Percentiles rank a stretch among this genome's conserved stretches.
Conservation (phyloP, 2,888 invertebrate genomes). For the Dexiosoma caninum region DNA sequence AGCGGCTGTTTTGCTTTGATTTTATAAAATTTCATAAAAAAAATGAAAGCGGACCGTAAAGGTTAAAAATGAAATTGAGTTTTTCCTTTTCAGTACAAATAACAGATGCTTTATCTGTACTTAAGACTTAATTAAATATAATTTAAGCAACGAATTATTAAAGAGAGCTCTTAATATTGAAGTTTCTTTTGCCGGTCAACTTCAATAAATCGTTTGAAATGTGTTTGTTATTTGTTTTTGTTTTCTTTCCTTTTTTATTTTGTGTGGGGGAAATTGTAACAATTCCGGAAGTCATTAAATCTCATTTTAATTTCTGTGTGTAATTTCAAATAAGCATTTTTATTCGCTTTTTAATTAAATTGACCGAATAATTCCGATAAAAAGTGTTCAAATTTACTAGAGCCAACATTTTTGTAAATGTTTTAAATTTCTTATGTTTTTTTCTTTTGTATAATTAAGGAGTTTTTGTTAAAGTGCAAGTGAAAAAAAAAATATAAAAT, state of each 20-base stretch:
- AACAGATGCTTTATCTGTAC: conserved; percentile 10
- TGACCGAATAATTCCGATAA: background rate
- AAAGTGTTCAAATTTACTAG: too few species aligned
- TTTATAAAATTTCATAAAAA: background rate
- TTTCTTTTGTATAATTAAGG: too few species aligned
- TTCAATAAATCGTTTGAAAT: conserved; percentile 4
- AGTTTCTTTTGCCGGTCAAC: conserved; percentile 10
- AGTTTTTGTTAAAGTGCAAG: too few species aligned
- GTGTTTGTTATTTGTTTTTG: background rate
- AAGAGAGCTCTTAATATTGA: conserved; percentile 1
- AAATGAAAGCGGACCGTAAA: background rate
- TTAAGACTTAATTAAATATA: conserved; percentile 47
- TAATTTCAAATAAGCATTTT: background rate
- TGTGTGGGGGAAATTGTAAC: background rate
- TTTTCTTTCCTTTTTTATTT: too few species aligned
- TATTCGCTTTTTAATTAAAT: background rate
- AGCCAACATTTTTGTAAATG: too few species aligned
- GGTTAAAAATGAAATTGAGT: background rate
- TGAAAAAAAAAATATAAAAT: too few species aligned
- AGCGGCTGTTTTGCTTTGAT: conserved; percentile 43
- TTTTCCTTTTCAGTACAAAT: background rate
- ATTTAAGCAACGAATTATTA: conserved; percentile 43
- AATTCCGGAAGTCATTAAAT: conserved; percentile 31
- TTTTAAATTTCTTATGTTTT: too few species aligned
- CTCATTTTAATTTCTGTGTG: background rate